Evolutionary conservation across 2,888 invertebrate species (phyloP), one percentile per base, ranked within the genome.

Genomic region (Rhorus exstirpatorius): DNA sequence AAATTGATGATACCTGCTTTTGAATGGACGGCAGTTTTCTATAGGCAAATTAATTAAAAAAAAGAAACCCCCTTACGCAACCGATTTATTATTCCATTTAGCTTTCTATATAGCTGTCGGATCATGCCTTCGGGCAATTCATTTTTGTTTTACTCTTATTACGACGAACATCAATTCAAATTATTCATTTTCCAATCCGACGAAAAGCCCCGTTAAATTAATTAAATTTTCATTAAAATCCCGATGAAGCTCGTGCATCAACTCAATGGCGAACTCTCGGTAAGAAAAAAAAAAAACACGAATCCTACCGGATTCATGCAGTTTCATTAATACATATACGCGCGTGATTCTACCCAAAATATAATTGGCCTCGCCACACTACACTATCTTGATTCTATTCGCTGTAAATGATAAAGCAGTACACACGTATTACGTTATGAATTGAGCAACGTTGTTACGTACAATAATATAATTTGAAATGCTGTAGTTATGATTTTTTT

Each of bases 171-270:
- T 70, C 79, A 70, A 75, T 79, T 70, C 51, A 35, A 75, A 71
- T 82, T 75, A 82, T 82, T 75, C 58, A 70, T 82, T 79, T 65
- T 65, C 65, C 70, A 70, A 82, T 79, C 63, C 71, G 60, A 75
- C 72, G 70, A 60, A 79, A 75, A 79, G 63, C 58, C 46, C 81
- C 19, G 61, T 63, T 63, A 78, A 78, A 78, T 82, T 70, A 78
- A 82, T 82, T 70, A 82, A 35, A 41, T 70, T 74, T 68, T 51
- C 38, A 10, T 7, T 10, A 61, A 61, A 78, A 46, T 49, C 49
- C 63, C 63, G 63, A 67, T 58, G 60, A 58, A 68, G 31, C 68
- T 74, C 74, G 60, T 71, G 65, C 68, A 79, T 74, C 74, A 70
- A 75, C 65, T 76, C 38, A 17, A n/a, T 17, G 12, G 46, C 46